A percentile compares a stretch with the other conserved stretches of the same genome.
phyloP scores from a whole-genome alignment of 2,888 invertebrate species.

The Sinopyrophorus schimmeli region DNA sequence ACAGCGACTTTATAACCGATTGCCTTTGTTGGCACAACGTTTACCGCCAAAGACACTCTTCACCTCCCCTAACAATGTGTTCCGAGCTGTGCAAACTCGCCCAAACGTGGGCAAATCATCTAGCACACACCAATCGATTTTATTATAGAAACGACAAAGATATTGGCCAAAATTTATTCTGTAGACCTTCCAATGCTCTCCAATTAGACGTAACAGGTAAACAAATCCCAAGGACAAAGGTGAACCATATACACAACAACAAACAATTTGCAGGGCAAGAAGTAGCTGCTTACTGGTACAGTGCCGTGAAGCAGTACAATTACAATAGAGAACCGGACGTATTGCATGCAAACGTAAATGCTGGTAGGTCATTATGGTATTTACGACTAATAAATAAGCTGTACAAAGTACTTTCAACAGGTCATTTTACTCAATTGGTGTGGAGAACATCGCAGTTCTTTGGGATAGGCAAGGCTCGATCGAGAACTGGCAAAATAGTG shows the following conservation, averaged over 20 bases:
- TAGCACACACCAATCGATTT: constrained; percentile 80
- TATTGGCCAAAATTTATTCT: constrained; percentile 80
- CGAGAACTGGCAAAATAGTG: constrained; percentile 75
- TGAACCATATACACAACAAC: constrained; percentile 5
- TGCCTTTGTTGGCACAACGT: constrained; percentile 84
- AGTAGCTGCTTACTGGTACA: constrained; percentile 81
- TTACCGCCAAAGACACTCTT: constrained; percentile 75
- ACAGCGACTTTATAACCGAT: constrained; percentile 80
- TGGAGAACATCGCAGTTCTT: constrained; percentile 77
- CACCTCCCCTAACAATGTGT: constrained; percentile 73
- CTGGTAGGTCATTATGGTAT: constrained; percentile 59
- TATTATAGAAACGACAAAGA: constrained; percentile 75
- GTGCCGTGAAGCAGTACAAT: constrained; percentile 74
- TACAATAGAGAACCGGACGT: constrained; percentile 74
- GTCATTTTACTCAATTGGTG: constrained; percentile 86
- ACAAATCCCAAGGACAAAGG: constrained; percentile 5
- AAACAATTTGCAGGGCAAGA: constrained; percentile 66
- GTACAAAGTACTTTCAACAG: constrained; percentile 60
- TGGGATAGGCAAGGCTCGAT: constrained; percentile 80
- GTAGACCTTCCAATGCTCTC: constrained; percentile 68
- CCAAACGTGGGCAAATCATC: constrained; percentile 86
- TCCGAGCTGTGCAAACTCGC: constrained; percentile 78
- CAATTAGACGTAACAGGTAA: constrained; percentile 71
- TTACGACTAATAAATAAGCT: not conserved
- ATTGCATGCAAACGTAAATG: constrained; percentile 76